A percentile compares a stretch with the other conserved stretches of the same genome.
Conservation (phyloP, 2,888 invertebrate genomes). For the Lingula anatina region DNA sequence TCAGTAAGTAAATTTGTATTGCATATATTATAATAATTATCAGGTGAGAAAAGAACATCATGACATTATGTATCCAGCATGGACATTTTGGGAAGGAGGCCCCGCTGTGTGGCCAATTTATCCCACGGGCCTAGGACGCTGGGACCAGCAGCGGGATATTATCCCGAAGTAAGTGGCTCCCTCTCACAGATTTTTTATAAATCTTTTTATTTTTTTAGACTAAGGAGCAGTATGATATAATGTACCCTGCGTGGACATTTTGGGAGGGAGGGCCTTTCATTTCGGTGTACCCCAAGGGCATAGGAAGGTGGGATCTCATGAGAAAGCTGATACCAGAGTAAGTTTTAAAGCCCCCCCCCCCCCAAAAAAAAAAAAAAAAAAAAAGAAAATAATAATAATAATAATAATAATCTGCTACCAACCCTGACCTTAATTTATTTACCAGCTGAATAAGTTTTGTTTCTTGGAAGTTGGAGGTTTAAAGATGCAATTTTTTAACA, state of each 20-base stretch:
- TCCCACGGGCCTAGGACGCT: conserved; percentile 87
- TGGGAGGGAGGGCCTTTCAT: conserved; percentile 99
- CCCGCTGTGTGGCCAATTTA: conserved; percentile 86
- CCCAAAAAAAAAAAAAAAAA: no score
- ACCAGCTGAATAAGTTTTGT: no score
- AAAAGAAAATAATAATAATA: no score
- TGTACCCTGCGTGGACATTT: conserved; percentile 92
- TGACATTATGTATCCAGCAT: conserved; percentile 89
- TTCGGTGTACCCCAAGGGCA: conserved; percentile 79
- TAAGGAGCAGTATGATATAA: conserved; percentile 77
- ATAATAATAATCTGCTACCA: no score
- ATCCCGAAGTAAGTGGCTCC: conserved; percentile 59
- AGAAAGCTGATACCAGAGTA: conserved; percentile 64
- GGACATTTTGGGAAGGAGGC: conserved; percentile 98
- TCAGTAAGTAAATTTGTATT: conserved; percentile 18
- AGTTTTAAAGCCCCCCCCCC: no score
- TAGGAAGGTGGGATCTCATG: conserved; percentile 89
- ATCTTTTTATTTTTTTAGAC: conserved; percentile 55
- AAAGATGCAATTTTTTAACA: no score
- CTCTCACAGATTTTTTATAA: no score
- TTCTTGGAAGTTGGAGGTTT: no score
- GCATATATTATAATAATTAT: background rate
- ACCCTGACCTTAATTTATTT: no score
- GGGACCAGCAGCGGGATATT: conserved; percentile 77
- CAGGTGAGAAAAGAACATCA: no score